Conservation (phyloP, 2,888 invertebrate species). For the Cephonodes hylas region DNA sequence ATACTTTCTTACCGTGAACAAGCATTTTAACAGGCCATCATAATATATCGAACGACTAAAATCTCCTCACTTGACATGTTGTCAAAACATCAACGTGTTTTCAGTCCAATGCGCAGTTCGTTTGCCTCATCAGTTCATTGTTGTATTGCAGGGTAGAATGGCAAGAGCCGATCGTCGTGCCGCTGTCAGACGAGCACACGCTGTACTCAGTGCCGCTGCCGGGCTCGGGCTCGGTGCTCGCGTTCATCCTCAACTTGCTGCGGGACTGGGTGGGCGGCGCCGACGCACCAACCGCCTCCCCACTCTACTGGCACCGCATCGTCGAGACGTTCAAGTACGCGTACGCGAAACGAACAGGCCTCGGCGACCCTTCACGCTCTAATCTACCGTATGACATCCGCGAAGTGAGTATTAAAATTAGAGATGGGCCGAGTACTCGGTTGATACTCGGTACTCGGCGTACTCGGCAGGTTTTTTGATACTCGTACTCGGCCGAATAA, state of each 20-base stretch:
- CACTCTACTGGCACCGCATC: conserved; percentile 87
- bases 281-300: conserved; percentile 49
- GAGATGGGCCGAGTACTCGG: too few species aligned
- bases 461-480: too few species aligned
- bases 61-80: neutral
- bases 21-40: too few species aligned
- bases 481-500: too few species aligned
- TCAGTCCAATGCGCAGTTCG: too few species aligned
- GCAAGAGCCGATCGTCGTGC: conserved; percentile 82
- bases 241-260: conserved; percentile 91
- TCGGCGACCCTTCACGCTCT: conserved; percentile 85
- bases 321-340: conserved; percentile 96
- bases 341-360: conserved; percentile 90
- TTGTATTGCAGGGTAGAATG: conserved; percentile 78
- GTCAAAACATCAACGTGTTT: neutral
- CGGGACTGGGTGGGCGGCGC: conserved; percentile 76
- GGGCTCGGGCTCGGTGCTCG: conserved; percentile 90
- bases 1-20: too few species aligned
- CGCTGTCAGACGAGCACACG: conserved; percentile 82
- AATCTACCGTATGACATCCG: conserved; percentile 48
- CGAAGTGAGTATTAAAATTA: conserved; percentile 43
- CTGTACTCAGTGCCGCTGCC: conserved; percentile 91
- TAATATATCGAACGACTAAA: too few species aligned
- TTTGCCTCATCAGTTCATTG: neutral
- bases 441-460: too few species aligned